Evolutionary conservation across 2,113 vertebrate species (phyloP).

Genomic region (Carettochelys insculpta): DNA sequence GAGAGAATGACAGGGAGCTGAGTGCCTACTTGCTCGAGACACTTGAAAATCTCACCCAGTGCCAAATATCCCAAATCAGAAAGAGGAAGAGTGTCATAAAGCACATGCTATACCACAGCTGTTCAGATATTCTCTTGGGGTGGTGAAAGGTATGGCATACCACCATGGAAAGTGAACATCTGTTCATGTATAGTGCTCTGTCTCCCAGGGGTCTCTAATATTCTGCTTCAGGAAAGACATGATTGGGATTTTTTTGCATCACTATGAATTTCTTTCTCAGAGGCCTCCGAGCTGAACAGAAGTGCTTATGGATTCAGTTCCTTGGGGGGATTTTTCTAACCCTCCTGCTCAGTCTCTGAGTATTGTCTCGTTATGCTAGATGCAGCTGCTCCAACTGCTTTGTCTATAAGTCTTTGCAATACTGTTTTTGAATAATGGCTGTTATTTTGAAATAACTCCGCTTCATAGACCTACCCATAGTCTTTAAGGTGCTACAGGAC

Average conservation of each 20-base stretch:
- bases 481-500: too few species aligned
- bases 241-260: neutral
- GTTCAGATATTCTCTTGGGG: neutral
- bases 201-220: neutral
- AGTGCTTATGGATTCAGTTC: neutral
- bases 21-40: neutral
- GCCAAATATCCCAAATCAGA: neutral
- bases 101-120: neutral
- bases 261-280: neutral
- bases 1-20: neutral
- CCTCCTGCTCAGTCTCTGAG: neutral
- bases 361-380: neutral
- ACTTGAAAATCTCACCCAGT: neutral
- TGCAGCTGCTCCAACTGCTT: neutral
- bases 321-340: neutral
- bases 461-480: too few species aligned
- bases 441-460: too few species aligned
- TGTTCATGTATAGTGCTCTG: neutral
- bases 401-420: neutral
- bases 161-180: neutral
- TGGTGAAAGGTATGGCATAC: neutral
- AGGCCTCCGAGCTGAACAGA: neutral
- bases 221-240: neutral
- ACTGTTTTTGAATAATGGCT: too few species aligned
- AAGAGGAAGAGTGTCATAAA: neutral